These are phyloP conservation scores for Drosophila merina DNA, from an alignment of 2,888 invertebrate species.

Conservation along the genomic window DNA sequence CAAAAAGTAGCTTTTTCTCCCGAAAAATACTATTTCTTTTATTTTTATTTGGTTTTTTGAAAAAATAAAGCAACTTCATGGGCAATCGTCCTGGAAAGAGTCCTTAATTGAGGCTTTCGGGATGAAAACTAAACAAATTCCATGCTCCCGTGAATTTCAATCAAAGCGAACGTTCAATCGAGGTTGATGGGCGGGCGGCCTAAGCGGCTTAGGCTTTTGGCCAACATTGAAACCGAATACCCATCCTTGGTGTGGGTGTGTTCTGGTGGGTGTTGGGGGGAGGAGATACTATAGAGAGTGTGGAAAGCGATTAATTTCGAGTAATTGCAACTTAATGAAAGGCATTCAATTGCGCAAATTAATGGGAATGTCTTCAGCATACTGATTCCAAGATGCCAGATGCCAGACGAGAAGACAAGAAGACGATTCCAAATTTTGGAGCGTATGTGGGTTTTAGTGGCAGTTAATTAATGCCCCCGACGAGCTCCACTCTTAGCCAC, in stretches of 20 bases:
- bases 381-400: conserved; percentile 12
- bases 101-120: conserved; percentile 4
- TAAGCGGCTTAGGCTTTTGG: conserved; percentile 32
- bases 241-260: no score
- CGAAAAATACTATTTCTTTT: not conserved
- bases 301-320: conserved; percentile 62
- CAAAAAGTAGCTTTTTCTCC: no score
- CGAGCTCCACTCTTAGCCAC: conserved; percentile 25
- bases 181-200: conserved; percentile 1
- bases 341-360: conserved; percentile 74
- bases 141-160: conserved; percentile 25
- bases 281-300: no score
- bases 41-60: not conserved
- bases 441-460: conserved; percentile 30
- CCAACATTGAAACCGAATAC: not conserved
- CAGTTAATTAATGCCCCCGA: conserved; percentile 43
- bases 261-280: no score
- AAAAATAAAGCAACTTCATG: not conserved
- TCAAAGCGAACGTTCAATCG: conserved; percentile 33
- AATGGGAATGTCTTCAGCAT: conserved; percentile 65
- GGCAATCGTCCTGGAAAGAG: not conserved
- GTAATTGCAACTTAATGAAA: conserved; percentile 73
- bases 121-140: conserved; percentile 41
- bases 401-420: not conserved
- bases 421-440: not conserved